Evolutionary conservation across 2,888 invertebrate species (phyloP), one percentile per base, ranked within the genome.

Genomic region (Hofmannophila pseudospretella): DNA sequence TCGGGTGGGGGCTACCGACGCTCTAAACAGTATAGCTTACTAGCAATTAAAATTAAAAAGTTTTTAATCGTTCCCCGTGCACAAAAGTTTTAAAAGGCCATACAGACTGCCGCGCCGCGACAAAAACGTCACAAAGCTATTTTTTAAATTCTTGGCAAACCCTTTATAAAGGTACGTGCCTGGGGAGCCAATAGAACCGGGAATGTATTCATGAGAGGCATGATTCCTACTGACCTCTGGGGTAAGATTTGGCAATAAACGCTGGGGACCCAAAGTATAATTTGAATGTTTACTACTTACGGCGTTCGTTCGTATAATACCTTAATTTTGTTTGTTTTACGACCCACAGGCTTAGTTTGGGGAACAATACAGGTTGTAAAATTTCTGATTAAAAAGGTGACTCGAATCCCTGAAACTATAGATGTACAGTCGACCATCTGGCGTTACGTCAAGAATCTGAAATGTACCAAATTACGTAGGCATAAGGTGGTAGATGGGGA

Each of bases 141-240:
- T 45, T 57, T 54, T 51, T 37, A 40, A 55, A 56, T 54, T 56
- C 52, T 46, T 43, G 42, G 45, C 42, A 47, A 49, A 54, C 51
- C 57, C 58, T 58, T 57, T 47, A 43, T 33, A 32, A 36, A 36
- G 29, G 27, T 47, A 67, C 70, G 67, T 71, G 65, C 49, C 46
- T 48, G 36, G 60, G 36, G 45, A 50, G 44, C 49, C 54, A 62
- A 61, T 61, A 48, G 55, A 62, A 61, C 60, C 47, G 55, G 32
- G 36, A 38, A 40, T 41, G 53, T 65, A 66, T 66, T 72, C 65
- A 68, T 64, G 64, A 65, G 56, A 42, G 49, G 44, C 51, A 54
- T 51, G 51, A 52, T 56, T 51, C 40, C 43, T 26, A 45, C 46
- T 58, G 58, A 64, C 63, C 63, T 58, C 42, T 51, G 49, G 39